These are phyloP conservation scores for Bacillus rossius DNA, from an alignment of 1,140 invertebrate species.

Conservation along the genomic window DNA sequence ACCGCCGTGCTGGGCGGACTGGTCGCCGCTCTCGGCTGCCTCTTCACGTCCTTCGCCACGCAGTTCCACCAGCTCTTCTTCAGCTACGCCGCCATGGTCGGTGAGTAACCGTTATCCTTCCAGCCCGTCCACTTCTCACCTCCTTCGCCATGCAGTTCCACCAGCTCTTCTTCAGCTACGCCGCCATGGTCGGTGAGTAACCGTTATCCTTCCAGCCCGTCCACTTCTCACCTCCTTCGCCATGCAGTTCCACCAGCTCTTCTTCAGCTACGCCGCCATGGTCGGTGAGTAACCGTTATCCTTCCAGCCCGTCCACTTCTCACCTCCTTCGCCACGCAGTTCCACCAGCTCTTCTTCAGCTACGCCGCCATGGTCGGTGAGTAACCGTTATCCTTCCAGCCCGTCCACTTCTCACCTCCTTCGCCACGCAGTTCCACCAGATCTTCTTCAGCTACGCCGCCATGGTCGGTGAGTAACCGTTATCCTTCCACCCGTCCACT, in stretches of 20 bases:
- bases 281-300: conserved; percentile 48
- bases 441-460: no score
- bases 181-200: conserved; percentile 54
- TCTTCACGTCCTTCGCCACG: conserved; percentile 83
- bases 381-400: conserved; percentile 30
- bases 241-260: conserved; percentile 82
- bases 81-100: conserved; percentile 64
- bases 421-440: no score
- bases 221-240: conserved; percentile 87
- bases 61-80: conserved; percentile 88
- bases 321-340: conserved; percentile 81
- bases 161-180: conserved; percentile 85
- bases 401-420: no score
- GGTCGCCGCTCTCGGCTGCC: conserved; percentile 75
- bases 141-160: conserved; percentile 85
- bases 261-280: conserved; percentile 73
- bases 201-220: no score
- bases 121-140: conserved; percentile 49
- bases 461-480: no score
- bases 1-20: conserved; percentile 83
- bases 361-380: conserved; percentile 61
- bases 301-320: no score
- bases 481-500: no score
- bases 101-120: conserved; percentile 44
- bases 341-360: conserved; percentile 86